These are phyloP conservation scores for Nyctalus aviator DNA, from an alignment of 2,797 vertebrate species.

Conservation along the genomic window DNA sequence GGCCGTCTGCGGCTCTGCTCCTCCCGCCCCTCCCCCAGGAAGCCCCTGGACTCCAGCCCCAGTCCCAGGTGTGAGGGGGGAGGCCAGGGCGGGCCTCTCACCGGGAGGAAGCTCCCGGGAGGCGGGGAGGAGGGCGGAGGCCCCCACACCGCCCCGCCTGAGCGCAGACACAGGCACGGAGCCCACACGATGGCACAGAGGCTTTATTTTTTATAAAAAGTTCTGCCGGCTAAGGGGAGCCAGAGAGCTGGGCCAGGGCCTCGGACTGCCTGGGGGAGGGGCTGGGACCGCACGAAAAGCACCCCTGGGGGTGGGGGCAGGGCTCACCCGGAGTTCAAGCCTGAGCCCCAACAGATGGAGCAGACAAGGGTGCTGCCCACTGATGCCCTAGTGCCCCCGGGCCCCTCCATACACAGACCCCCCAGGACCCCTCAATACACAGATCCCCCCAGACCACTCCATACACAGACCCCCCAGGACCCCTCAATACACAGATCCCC, in stretches of 20 bases:
- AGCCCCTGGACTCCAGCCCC: neutral
- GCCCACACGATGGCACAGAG: neutral
- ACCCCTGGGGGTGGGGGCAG: neutral
- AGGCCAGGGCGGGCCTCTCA: neutral
- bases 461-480: no score
- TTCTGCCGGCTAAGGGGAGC: neutral
- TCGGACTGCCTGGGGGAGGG: neutral
- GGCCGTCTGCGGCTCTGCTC: neutral
- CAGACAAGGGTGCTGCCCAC: neutral
- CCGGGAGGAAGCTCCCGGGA: neutral
- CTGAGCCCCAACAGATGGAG: no score
- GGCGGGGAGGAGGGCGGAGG: neutral
- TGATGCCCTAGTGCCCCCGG: neutral
- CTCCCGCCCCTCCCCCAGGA: neutral
- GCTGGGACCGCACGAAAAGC: neutral
- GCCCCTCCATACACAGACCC: neutral
- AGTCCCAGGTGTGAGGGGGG: neutral
- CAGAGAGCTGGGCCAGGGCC: neutral
- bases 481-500: no score
- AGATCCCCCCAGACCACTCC: no score
- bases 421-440: neutral
- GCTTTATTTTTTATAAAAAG: slow-evolving; percentile 61
- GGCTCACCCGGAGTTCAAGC: neutral
- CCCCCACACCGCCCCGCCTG: neutral
- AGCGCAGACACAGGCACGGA: neutral